Evolutionary conservation across 2,888 invertebrate species (phyloP), one percentile per base, ranked within the genome.

Genomic region (Amphiduros pacificus): DNA sequence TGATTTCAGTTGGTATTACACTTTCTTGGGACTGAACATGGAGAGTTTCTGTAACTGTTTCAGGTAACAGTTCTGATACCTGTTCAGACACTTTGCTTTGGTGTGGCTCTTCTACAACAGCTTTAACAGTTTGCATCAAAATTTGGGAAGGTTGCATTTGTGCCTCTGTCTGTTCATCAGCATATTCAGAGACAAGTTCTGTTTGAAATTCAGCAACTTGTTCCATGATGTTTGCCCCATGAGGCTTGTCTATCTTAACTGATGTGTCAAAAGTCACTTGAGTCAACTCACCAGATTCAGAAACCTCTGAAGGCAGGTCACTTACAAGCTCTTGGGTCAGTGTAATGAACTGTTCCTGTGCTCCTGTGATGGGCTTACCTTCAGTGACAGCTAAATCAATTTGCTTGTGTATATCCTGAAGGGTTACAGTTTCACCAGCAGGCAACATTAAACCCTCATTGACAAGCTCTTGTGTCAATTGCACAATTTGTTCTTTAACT

Each of bases 101-200:
- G 41, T 48, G 2, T 44, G 54, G 55, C 17, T 27, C 36, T 20
- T n/a, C 29, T 14, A 41, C 32, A 11, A 41, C 24, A 17, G 52
- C 59, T 3, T 50, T 54, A 28, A 41, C 31, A 41, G 61, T 14
- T 26, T 63, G 52, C 20, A 55, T 29, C 20, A 51, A 44, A 3
- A 61, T 48, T 22, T 61, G 48, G n/a, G 55, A 55, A n/a, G 61
- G 55, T 32, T 44, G 27, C 31, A 61, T 36, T 20, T 36, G 27
- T 44, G 29, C 52, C 17, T 28, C 52, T 27, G 1, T 22, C 24
- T 27, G 59, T 2, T 41, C 14, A 28, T 14, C 50, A 22, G 58
- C 40, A 20, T 53, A 62, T 27, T 55, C 48, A 22, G 41, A 48
- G 14, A 59, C 44, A 40, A 27, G 20, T 41, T 59, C 59, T 41